A percentile compares a stretch with the other conserved stretches of the same genome.
phyloP scores from a whole-genome alignment of 1,140 invertebrate genomes.

The Drosophila insularis region DNA sequence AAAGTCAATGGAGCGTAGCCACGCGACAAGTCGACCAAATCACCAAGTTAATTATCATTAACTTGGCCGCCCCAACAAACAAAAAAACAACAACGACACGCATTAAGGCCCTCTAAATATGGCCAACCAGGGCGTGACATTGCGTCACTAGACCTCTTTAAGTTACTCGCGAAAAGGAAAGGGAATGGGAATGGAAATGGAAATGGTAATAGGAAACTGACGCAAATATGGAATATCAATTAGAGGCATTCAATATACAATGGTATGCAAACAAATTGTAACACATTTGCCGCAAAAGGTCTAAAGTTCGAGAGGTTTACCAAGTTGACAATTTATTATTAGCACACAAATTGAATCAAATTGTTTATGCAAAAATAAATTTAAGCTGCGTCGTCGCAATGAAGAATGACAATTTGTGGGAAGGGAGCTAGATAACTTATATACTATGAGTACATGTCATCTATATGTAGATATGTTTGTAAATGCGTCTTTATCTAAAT shows the following conservation, averaged over 20 bases:
- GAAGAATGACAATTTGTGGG: slow-evolving; percentile 43
- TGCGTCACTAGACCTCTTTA: slow-evolving; percentile 29
- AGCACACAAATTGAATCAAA: slow-evolving; percentile 69
- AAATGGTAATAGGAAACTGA: neutral
- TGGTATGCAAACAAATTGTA: slow-evolving; percentile 17
- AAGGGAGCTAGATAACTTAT: neutral
- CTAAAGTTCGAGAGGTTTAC: slow-evolving; percentile 14
- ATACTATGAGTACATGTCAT: neutral
- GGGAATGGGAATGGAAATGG: neutral
- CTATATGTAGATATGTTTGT: neutral
- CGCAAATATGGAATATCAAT: slow-evolving; percentile 34
- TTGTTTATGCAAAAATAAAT: slow-evolving; percentile 65
- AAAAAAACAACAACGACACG: neutral
- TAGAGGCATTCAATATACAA: slow-evolving; percentile 8
- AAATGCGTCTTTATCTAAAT: neutral
- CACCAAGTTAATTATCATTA: slow-evolving; percentile 66
- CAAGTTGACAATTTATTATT: slow-evolving; percentile 38
- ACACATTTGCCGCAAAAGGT: slow-evolving; percentile 17
- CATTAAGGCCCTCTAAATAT: slow-evolving; percentile 30
- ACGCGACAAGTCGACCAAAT: slow-evolving; percentile 61
- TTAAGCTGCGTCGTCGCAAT: slow-evolving; percentile 36
- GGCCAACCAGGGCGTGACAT: slow-evolving; percentile 57
- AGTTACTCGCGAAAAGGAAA: neutral
- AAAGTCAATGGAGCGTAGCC: slow-evolving; percentile 62
- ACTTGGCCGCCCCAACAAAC: slow-evolving; percentile 26